These are phyloP conservation scores for Nyctereutes procyonoides DNA, from an alignment of 2,113 vertebrate genomes.

Conservation along the genomic window DNA sequence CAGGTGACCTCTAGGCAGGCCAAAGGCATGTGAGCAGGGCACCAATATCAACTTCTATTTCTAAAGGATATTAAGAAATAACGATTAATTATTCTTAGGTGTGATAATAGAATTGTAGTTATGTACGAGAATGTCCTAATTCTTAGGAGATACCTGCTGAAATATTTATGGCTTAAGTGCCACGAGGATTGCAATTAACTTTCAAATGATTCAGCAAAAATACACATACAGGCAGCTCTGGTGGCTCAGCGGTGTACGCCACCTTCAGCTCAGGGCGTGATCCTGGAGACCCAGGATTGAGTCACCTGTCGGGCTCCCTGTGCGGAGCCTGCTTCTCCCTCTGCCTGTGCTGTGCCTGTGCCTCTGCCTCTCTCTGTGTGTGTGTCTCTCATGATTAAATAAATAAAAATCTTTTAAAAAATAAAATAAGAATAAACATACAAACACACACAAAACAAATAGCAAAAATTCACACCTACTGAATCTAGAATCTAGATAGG, in stretches of 20 bases:
- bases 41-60: background rate
- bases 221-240: background rate
- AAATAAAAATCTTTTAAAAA: too few relatives aligned
- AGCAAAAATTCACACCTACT: background rate
- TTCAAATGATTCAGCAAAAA: constrained; percentile 50
- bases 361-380: too few relatives aligned
- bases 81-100: constrained; percentile 14
- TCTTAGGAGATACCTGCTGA: constrained; percentile 16
- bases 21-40: background rate
- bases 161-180: constrained; percentile 23
- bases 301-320: too few relatives aligned
- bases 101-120: background rate
- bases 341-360: too few relatives aligned
- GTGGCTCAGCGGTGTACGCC: too few relatives aligned
- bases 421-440: background rate
- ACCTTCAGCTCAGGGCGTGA: too few relatives aligned
- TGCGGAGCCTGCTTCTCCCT: too few relatives aligned
- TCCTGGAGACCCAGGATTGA: too few relatives aligned
- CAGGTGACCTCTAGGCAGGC: background rate
- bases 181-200: background rate
- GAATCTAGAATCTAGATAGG: constrained; percentile 5
- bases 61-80: constrained; percentile 55
- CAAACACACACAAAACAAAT: background rate
- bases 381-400: too few relatives aligned
- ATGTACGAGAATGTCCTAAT: constrained; percentile 5